These are phyloP conservation scores for Pangasius mekongensis DNA, from an alignment of 2,797 vertebrate genomes.

Conservation along the genomic window DNA sequence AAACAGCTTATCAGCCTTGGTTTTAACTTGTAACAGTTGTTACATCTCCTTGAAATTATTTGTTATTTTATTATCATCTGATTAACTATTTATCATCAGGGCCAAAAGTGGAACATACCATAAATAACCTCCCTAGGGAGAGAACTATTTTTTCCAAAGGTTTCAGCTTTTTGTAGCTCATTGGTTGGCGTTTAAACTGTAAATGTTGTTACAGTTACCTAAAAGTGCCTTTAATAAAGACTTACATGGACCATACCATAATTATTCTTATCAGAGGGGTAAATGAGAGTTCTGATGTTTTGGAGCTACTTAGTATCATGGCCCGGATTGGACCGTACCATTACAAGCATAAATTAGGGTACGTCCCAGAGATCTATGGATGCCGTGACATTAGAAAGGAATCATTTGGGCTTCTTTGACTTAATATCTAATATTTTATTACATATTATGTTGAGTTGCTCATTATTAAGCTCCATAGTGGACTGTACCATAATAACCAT, in stretches of 20 bases:
- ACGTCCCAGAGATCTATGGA: not conserved
- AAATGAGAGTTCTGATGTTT: not conserved
- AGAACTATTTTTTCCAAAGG: not conserved
- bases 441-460: not conserved
- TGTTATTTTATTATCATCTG: not conserved
- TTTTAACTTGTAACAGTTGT: not conserved
- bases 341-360: not conserved
- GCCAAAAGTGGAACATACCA: not conserved
- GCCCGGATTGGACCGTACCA: not conserved
- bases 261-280: not conserved
- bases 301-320: not conserved
- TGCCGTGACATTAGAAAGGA: not conserved
- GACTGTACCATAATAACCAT: not conserved
- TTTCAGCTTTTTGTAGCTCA: not conserved
- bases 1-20: not conserved
- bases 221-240: not conserved
- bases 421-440: not conserved
- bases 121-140: not conserved
- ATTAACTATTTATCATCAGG: not conserved
- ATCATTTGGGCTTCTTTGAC: not conserved
- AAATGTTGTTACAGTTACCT: not conserved
- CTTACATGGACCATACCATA: not conserved
- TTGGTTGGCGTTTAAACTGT: not conserved
- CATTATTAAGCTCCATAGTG: not conserved
- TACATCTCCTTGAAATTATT: not conserved